Percentiles rank a stretch among this genome's conserved stretches.
These are phyloP conservation scores for Micrasema longulum DNA, from an alignment of 1,140 invertebrate genomes.

Conservation along the genomic window DNA sequence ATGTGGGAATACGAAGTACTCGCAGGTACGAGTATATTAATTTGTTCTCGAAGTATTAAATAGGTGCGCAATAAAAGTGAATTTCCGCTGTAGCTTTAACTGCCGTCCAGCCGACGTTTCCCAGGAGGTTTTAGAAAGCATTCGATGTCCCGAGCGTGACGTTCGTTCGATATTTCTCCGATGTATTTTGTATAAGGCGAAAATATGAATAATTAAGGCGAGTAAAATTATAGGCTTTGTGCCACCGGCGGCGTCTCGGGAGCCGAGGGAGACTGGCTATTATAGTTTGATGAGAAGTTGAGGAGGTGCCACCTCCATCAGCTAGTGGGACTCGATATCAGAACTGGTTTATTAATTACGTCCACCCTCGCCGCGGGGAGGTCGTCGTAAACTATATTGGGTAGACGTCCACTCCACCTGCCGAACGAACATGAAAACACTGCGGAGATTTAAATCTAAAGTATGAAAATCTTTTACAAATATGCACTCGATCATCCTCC, in stretches of 20 bases:
- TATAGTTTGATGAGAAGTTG: conserved; percentile 16
- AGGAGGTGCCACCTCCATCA: not conserved
- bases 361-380: not conserved
- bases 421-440: not conserved
- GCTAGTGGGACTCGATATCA: not conserved
- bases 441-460: not conserved
- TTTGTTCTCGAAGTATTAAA: too few species aligned
- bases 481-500: not conserved
- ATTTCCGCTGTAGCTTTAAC: not conserved
- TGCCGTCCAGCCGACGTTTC: not conserved
- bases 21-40: too few species aligned
- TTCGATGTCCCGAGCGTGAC: not conserved
- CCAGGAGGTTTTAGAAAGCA: not conserved
- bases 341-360: not conserved
- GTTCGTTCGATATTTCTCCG: conserved; percentile 42
- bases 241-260: not conserved
- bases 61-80: too few species aligned
- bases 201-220: conserved; percentile 41
- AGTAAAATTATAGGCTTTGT: conserved; percentile 41
- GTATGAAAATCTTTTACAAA: not conserved
- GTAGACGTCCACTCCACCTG: not conserved
- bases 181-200: conserved; percentile 47
- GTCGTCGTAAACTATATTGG: too few species aligned
- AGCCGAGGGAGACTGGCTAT: not conserved
- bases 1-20: too few species aligned